Base-by-base conservation (phyloP, 2,113 vertebrate genomes). In the Malurus cyaneus region DNA sequence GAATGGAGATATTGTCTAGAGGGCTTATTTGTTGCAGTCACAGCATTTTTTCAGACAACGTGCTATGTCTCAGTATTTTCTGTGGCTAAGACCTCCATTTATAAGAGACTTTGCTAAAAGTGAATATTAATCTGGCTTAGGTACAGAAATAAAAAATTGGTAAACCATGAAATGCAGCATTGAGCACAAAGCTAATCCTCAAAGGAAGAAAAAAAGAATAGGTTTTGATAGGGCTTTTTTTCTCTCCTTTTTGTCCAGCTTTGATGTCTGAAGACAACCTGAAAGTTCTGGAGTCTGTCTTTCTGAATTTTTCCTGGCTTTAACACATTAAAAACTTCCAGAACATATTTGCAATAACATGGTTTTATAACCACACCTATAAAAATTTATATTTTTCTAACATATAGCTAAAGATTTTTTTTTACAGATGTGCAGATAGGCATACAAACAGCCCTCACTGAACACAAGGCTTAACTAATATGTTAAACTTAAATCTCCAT, bases 141-240 rank as follows among this genome's bases (percentile, higher is more conserved):
- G 59, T 70, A 82, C 29, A 70, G 66, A 92, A 92, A 94, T 91
- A 76, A 95, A 90, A 92, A 93, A 66, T n/a, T 66, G 31, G 62
- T 86, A 93, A 95, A 6, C 71, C 89, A 71, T 77, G 72, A 95
- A 96, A 96, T 44, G 71, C 18, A 81, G 39, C 8, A 2, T 0
- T 94, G 65, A 81, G 32, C 66, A 93, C 47, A 96, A 86, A 86
- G 79, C 54, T 93, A 88, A 96, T 88, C 85, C 67, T 89, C 81
- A 92, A 86, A 96, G 29, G 66, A 89, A 89, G 44, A 71, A 94
- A 89, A 49, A 50, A 73, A 89, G 7, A 80, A 89, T 50, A 60
- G 57, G 17, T 21, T 87, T n/a, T 70, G n/a, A 26, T 62, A 59
- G 7, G 18, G 20, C 1, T 31, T 60, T 78, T 65, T 69, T 49